These are phyloP conservation scores for Euura saliciscinereae DNA, from an alignment of 1,140 invertebrate genomes.

Conservation along the genomic window DNA sequence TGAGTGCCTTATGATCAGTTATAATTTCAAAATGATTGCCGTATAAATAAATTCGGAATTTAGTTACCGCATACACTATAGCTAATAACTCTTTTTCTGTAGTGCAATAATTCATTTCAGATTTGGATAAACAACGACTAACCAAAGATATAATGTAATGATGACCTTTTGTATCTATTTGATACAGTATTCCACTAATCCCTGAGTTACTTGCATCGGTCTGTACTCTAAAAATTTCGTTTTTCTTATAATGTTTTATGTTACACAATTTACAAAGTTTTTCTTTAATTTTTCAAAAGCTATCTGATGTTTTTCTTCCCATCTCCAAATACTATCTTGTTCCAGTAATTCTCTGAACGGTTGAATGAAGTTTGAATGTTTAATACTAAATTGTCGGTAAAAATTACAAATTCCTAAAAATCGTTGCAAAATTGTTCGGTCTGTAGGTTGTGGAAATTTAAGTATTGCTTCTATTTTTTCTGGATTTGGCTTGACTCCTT, in stretches of 20 bases:
- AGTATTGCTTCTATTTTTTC: too few species aligned
- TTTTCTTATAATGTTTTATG: too few species aligned
- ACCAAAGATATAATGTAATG: constrained; percentile 8
- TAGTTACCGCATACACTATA: constrained; percentile 7
- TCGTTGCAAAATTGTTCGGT: constrained; percentile 37
- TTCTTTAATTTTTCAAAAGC: too few species aligned
- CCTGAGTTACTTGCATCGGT: too few species aligned
- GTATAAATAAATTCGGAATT: constrained; percentile 9
- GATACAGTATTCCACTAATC: too few species aligned
- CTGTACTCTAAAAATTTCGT: too few species aligned
- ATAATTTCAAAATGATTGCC: constrained; percentile 12
- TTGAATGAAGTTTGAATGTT: constrained; percentile 27
- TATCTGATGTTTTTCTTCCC: not conserved
- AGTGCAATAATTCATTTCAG: constrained; percentile 10
- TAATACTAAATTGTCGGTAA: too few species aligned
- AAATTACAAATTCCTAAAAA: too few species aligned
- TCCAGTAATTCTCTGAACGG: constrained; percentile 34
- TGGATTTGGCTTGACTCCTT: constrained; percentile 39
- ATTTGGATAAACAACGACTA: constrained; percentile 8
- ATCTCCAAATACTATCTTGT: not conserved
- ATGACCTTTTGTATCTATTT: not conserved
- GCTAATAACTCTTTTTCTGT: constrained; percentile 19
- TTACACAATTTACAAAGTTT: too few species aligned
- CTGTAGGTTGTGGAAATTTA: constrained; percentile 41
- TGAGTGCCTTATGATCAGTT: constrained; percentile 14